Evolutionary conservation across 2,113 vertebrate genomes (phyloP).

Genomic region (Dicentrarchus labrax): DNA sequence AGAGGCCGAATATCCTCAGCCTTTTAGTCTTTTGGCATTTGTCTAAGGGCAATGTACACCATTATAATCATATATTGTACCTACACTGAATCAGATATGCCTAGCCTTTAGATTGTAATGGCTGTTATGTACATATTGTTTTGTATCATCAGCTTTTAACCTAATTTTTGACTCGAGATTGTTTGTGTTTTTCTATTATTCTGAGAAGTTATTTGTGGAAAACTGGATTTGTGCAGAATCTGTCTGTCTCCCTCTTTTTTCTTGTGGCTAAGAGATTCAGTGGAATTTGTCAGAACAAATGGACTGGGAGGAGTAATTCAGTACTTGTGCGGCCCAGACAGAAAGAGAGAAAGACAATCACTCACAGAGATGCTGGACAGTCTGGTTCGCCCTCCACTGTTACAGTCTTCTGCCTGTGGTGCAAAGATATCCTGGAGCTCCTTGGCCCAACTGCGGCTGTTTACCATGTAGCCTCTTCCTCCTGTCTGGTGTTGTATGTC

Average conservation of each 20-base stretch:
- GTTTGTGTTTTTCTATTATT: neutral
- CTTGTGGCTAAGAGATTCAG: neutral
- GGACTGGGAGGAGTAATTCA: neutral
- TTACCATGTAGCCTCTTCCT: constrained; percentile 60
- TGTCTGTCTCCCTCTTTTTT: neutral
- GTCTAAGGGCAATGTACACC: neutral
- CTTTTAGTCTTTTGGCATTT: neutral
- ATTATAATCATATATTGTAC: neutral
- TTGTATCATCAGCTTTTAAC: neutral
- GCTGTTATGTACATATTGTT: neutral
- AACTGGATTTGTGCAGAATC: neutral
- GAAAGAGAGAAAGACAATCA: constrained; percentile 10
- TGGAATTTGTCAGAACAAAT: neutral
- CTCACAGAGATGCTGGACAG: constrained; percentile 75
- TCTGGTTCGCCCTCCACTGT: constrained; percentile 47
- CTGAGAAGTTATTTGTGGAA: neutral
- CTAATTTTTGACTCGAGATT: neutral
- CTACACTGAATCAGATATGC: neutral
- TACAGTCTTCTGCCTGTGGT: constrained; percentile 49
- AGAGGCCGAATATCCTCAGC: constrained; percentile 19
- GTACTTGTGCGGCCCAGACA: constrained; percentile 15
- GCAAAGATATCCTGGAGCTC: constrained; percentile 71
- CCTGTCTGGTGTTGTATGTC: constrained; percentile 7
- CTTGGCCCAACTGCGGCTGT: constrained; percentile 75
- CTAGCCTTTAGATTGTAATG: neutral